Evolutionary conservation across 2,888 invertebrate genomes (phyloP).

Genomic region (Drosophila mulleri): DNA sequence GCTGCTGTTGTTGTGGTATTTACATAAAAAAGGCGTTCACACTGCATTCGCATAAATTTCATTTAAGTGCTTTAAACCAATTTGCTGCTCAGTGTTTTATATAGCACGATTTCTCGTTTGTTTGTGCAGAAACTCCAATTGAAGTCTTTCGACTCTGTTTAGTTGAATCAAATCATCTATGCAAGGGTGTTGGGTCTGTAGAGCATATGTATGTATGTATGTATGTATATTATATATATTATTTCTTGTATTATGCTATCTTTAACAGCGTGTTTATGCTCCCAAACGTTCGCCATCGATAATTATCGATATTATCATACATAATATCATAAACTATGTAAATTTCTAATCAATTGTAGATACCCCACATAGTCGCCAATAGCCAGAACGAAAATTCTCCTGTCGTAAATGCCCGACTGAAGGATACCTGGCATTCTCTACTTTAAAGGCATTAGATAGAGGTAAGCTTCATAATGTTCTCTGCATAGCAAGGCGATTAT

Average conservation of each 20-base stretch:
- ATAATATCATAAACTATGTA: neutral
- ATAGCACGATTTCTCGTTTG: neutral
- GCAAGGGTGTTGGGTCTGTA: too few relatives aligned
- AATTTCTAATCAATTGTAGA: neutral
- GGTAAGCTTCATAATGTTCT: neutral
- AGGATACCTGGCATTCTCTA: neutral
- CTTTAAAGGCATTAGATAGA: neutral
- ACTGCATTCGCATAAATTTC: constrained; percentile 47
- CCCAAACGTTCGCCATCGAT: neutral
- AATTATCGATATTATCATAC: neutral
- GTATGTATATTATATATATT: too few relatives aligned
- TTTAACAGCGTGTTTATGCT: neutral
- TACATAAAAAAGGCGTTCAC: constrained; percentile 60
- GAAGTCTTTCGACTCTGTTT: neutral
- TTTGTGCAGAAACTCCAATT: neutral
- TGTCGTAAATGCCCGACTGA: neutral
- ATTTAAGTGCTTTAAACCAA: constrained; percentile 17
- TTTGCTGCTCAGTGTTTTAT: neutral
- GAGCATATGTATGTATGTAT: too few relatives aligned
- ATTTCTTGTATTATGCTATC: neutral
- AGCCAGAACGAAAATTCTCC: neutral
- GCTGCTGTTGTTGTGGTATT: constrained; percentile 14
- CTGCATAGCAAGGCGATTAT: neutral
- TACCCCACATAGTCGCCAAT: neutral
- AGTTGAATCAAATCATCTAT: neutral